Conservation (phyloP, 2,888 invertebrate species). For the Agelastica alni region DNA sequence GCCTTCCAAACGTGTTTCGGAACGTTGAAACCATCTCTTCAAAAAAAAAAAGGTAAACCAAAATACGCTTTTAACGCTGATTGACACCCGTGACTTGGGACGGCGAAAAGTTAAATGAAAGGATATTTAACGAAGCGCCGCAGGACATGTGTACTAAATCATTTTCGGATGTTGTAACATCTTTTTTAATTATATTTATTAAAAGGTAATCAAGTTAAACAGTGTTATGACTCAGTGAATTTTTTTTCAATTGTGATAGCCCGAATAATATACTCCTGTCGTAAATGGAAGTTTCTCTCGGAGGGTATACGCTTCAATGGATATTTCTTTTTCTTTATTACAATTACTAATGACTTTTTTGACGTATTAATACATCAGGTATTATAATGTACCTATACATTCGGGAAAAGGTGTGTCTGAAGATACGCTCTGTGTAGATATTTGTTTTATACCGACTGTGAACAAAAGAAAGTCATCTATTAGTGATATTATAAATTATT, state of each 20-base stretch:
- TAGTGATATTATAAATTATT: too few relatives aligned
- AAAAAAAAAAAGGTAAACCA: neutral
- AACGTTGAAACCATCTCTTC: neutral
- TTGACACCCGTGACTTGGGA: conserved; percentile 20
- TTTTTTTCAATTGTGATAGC: conserved; percentile 24
- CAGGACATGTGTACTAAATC: conserved; percentile 12
- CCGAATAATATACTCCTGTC: neutral
- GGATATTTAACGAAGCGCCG: conserved; percentile 22
- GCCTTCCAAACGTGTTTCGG: neutral
- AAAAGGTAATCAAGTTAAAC: conserved; percentile 34
- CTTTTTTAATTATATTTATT: conserved; percentile 33
- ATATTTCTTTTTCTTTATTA: conserved; percentile 9
- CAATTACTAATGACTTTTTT: conserved; percentile 4
- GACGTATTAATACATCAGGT: conserved; percentile 5
- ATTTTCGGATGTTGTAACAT: conserved; percentile 27
- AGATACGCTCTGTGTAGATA: too few relatives aligned
- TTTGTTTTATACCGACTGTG: too few relatives aligned
- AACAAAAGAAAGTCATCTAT: too few relatives aligned
- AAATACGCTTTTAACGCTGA: conserved; percentile 8
- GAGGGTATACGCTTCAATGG: conserved; percentile 3
- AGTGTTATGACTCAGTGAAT: conserved; percentile 34
- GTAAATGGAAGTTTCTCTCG: conserved; percentile 1
- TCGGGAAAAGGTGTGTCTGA: too few relatives aligned
- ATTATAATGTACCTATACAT: too few relatives aligned
- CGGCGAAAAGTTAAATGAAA: conserved; percentile 15